Conservation (phyloP, 92 coral and sea anemone species). For the Heteractis magnifica region DNA sequence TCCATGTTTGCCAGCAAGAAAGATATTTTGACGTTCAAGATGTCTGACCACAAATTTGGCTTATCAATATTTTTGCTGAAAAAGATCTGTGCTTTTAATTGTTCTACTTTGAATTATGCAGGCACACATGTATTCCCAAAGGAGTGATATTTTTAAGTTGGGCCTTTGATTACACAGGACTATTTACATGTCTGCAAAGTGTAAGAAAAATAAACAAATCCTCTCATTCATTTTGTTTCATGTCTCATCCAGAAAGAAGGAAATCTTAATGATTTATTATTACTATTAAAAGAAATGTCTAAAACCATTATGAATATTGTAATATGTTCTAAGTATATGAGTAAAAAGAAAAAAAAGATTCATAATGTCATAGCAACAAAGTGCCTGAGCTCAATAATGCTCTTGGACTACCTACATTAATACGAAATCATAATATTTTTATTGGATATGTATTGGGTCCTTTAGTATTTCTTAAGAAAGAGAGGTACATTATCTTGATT, state of each 20-base stretch:
- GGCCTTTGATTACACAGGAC: not conserved
- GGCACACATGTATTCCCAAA: not conserved
- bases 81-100: not conserved
- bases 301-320: conserved; percentile 1
- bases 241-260: not conserved
- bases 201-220: not conserved
- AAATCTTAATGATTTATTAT: conserved; percentile 11
- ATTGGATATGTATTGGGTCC: not conserved
- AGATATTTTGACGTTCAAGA: not conserved
- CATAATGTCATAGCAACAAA: not conserved
- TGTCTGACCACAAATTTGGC: conserved; percentile 16
- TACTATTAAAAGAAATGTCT: not conserved
- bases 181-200: not conserved
- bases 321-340: not conserved
- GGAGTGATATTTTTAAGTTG: not conserved
- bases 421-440: not conserved
- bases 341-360: not conserved
- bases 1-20: not conserved
- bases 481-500: not conserved
- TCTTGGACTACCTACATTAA: not conserved
- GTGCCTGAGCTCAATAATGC: no score
- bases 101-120: not conserved
- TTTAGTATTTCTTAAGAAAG: not conserved
- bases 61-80: not conserved
- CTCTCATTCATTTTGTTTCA: conserved; percentile 1